phyloP scores from a whole-genome alignment of 2,113 vertebrate genomes.

The Euleptes europaea region DNA sequence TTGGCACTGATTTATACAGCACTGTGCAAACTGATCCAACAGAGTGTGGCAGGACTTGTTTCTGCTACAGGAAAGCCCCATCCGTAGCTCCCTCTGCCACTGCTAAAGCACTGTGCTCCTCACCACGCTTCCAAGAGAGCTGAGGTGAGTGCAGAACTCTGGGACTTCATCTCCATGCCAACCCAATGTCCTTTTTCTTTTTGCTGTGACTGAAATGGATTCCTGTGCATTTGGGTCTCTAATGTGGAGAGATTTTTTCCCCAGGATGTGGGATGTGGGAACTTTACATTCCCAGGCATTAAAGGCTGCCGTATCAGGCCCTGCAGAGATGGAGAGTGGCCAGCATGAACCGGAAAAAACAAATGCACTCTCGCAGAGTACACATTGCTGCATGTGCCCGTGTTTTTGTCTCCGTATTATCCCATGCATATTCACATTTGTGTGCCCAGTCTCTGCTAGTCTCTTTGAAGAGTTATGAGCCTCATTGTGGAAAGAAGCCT shows the following conservation, averaged over 20 bases:
- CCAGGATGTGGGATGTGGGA: conserved; percentile 42
- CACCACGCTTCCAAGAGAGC: neutral
- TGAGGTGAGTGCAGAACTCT: accelerated
- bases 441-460: neutral
- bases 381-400: neutral
- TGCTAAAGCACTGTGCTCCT: neutral
- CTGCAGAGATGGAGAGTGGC: conserved; percentile 39
- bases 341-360: conserved; percentile 31
- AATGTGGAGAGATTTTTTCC: neutral
- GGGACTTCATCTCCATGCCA: neutral
- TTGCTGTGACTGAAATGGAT: neutral
- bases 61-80: neutral
- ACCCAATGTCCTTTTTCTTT: neutral
- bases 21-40: neutral
- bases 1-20: neutral
- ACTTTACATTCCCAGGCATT: conserved; percentile 19
- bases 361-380: accelerated
- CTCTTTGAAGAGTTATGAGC: neutral
- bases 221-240: neutral
- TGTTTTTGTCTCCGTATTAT: neutral
- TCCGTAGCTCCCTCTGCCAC: neutral
- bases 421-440: neutral
- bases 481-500: neutral
- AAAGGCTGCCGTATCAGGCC: conserved; percentile 8
- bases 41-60: neutral